Base-by-base conservation (phyloP, 2,888 invertebrate genomes). In the Vanessa cardui region DNA sequence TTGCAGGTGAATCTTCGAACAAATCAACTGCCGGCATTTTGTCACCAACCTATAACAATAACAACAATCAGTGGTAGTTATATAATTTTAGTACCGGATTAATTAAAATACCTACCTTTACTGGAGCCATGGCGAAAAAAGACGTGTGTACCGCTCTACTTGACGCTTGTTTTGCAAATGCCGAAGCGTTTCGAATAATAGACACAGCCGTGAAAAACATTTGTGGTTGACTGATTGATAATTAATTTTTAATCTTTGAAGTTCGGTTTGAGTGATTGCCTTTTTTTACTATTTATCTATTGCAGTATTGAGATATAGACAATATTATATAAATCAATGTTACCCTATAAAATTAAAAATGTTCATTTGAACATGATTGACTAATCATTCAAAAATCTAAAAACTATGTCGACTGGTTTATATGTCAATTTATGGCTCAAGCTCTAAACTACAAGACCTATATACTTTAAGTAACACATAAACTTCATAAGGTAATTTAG, bases 1-100 rank as follows among this genome's bases (percentile, higher is more conserved):
- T 97, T 0, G 96, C 96, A 8, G 98, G 98, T 7, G 95, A 95
- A 83, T 96, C 96, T 87, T 98, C 98, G 78, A 94, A 98, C 56
- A 99, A 91, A 82, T 97, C 97, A 49, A 96, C 94, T 26, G 89
- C 89, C 1, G 98, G 98, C 73, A 99, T 77, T 71, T 94, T 93
- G 80, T 98, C 97, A 77, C 98, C 98, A 84, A 96, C 96, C 98
- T 98, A 80, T 58, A 80, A 83, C 70, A 71, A 64, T 46, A 72
- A 56, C 20, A 56, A 5, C 6, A 56, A 72, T 75, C 59, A 78
- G 79, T 80, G 78, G 76, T 61, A 79, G 74, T 89, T 89, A 88
- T 80, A 75, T 87, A 88, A 86, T 83, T 78, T 69, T 44, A 52
- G 15, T 8, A 15, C 50, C 33, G 62, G 69, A 58, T 54, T 58